These are phyloP conservation scores for Drosophila yakuba DNA, from an alignment of 1,140 invertebrate genomes.

Conservation along the genomic window DNA sequence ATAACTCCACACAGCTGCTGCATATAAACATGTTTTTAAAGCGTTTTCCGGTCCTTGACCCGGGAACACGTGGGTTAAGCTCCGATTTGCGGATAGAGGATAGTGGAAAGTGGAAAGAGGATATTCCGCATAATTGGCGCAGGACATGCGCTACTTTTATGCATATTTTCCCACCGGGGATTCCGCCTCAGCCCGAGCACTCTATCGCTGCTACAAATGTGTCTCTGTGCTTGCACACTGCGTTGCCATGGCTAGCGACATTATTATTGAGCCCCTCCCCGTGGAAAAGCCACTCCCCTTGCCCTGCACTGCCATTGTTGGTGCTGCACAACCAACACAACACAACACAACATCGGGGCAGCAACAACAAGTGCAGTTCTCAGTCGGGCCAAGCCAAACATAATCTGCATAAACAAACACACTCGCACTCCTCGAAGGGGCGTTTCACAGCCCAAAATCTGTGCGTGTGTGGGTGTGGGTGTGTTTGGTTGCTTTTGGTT, in stretches of 20 bases:
- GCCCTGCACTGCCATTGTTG: conserved; percentile 18
- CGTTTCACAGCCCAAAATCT: conserved; percentile 15
- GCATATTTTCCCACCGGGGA: neutral
- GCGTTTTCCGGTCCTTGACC: neutral
- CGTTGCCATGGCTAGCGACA: conserved; percentile 54
- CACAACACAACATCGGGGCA: conserved; percentile 1
- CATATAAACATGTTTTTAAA: neutral
- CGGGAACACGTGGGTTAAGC: conserved; percentile 1
- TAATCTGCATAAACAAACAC: conserved; percentile 59
- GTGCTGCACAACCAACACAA: conserved; percentile 33
- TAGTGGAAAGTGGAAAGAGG: conserved; percentile 12
- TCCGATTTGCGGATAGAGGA: neutral
- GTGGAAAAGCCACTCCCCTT: neutral
- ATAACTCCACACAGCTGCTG: neutral
- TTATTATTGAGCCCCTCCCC: conserved; percentile 27
- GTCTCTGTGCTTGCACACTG: conserved; percentile 43
- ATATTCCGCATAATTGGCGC: conserved; percentile 47
- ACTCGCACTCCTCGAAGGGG: conserved; percentile 9
- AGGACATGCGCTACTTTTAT: conserved; percentile 30
- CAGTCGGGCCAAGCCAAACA: conserved; percentile 28
- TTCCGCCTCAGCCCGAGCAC: neutral
- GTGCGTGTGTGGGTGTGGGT: conserved; percentile 7
- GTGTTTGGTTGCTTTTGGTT: conserved; percentile 21
- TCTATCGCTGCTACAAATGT: conserved; percentile 21
- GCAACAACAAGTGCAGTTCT: conserved; percentile 29